Conservation (phyloP, 2,888 invertebrate species). For the Drosophila siamana region DNA sequence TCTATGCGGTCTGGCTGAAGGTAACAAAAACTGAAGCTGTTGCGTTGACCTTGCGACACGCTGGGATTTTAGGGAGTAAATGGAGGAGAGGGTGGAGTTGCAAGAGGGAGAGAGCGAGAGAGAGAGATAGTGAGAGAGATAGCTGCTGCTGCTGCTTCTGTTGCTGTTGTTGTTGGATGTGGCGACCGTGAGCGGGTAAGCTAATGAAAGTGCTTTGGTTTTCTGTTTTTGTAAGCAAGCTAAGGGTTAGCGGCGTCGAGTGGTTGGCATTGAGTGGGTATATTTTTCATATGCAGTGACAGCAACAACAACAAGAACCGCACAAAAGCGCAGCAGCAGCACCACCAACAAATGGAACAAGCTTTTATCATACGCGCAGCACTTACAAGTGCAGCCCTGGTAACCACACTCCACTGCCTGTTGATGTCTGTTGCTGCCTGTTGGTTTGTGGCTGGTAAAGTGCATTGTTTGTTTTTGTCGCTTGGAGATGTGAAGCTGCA, state of each 20-base stretch:
- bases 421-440: slow-evolving; percentile 3
- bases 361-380: slow-evolving; percentile 72
- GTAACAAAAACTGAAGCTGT: slow-evolving; percentile 33
- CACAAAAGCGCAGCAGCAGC: slow-evolving; percentile 24
- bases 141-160: neutral
- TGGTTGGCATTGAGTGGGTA: slow-evolving; percentile 37
- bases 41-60: slow-evolving; percentile 60
- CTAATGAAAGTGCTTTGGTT: slow-evolving; percentile 76
- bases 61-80: slow-evolving; percentile 19
- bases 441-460: slow-evolving; percentile 29
- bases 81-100: slow-evolving; percentile 2
- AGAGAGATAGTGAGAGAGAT: too few species aligned
- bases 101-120: neutral
- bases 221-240: slow-evolving; percentile 31
- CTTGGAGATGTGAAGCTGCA: slow-evolving; percentile 22
- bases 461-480: slow-evolving; percentile 69
- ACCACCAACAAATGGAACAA: slow-evolving; percentile 39
- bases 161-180: neutral
- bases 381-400: slow-evolving; percentile 40
- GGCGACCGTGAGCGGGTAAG: slow-evolving; percentile 66
- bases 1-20: slow-evolving; percentile 14
- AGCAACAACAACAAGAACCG: slow-evolving; percentile 17
- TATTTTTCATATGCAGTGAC: slow-evolving; percentile 39
- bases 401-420: neutral
- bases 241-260: slow-evolving; percentile 48